Conservation (phyloP, 2,113 vertebrate species). For the Sylvilagus bachmani region DNA sequence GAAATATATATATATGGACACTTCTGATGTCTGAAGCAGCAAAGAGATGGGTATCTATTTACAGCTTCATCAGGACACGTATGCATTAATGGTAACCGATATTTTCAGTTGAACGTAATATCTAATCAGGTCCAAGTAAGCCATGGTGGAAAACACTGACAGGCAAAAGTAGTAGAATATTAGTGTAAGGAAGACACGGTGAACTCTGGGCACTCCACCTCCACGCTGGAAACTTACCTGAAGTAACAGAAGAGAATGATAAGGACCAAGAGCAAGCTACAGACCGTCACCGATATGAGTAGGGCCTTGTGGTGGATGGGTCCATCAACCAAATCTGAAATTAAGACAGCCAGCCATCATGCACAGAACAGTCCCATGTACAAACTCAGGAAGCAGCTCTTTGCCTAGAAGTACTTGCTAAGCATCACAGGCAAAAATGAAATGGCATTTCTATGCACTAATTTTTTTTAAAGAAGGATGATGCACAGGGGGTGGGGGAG, state of each 20-base stretch:
- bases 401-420: background rate
- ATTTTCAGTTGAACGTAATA: constrained; percentile 31
- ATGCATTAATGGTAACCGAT: background rate
- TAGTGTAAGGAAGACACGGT: background rate
- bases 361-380: background rate
- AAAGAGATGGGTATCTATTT: constrained; percentile 49
- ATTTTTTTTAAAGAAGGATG: too few species aligned
- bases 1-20: background rate
- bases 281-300: constrained; percentile 94
- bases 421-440: background rate
- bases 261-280: constrained; percentile 93
- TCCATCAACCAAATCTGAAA: constrained; percentile 93
- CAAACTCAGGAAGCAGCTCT: background rate
- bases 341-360: constrained; percentile 34
- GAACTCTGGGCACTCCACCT: background rate
- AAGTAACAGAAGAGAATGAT: constrained; percentile 97
- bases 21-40: constrained; percentile 44
- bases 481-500: too few species aligned
- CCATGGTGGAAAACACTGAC: background rate
- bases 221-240: constrained; percentile 89
- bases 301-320: constrained; percentile 95
- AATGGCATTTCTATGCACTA: background rate
- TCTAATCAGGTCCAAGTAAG: constrained; percentile 25
- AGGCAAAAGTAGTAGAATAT: background rate
- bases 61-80: background rate